A percentile compares a stretch with the other conserved stretches of the same genome.
phyloP scores from a whole-genome alignment of 2,113 vertebrate species.

The Meles meles region DNA sequence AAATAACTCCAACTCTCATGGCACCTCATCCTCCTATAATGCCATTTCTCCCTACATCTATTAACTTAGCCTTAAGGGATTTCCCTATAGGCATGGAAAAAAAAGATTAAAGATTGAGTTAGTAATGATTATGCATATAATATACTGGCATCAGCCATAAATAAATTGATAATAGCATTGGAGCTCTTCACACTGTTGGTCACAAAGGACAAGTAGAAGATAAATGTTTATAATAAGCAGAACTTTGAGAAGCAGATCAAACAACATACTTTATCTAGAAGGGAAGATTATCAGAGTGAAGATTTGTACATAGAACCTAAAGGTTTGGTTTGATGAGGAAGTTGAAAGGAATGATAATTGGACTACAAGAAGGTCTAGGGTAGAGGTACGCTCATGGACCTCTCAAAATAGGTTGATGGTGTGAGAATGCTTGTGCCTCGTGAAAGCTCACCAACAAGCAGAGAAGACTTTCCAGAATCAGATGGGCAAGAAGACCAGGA shows the following conservation, averaged over 20 bases:
- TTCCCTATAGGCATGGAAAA: neutral
- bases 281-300: neutral
- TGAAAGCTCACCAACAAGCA: too few species aligned
- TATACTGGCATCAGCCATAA: neutral
- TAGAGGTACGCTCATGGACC: fast-evolving
- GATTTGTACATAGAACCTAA: neutral
- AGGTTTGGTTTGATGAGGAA: neutral
- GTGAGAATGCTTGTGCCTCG: neutral
- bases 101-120: neutral
- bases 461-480: neutral
- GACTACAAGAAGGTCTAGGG: neutral
- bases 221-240: neutral
- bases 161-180: neutral
- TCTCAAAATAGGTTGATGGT: neutral
- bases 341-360: neutral
- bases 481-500: neutral
- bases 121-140: neutral
- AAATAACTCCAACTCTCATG: neutral
- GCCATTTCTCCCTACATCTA: neutral
- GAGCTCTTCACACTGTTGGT: neutral
- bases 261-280: neutral
- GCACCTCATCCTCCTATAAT: neutral
- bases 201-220: neutral
- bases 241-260: neutral
- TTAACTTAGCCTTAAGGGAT: neutral